These are phyloP conservation scores for Oncorhynchus mykiss DNA, from an alignment of 2,113 vertebrate genomes.

Conservation along the genomic window DNA sequence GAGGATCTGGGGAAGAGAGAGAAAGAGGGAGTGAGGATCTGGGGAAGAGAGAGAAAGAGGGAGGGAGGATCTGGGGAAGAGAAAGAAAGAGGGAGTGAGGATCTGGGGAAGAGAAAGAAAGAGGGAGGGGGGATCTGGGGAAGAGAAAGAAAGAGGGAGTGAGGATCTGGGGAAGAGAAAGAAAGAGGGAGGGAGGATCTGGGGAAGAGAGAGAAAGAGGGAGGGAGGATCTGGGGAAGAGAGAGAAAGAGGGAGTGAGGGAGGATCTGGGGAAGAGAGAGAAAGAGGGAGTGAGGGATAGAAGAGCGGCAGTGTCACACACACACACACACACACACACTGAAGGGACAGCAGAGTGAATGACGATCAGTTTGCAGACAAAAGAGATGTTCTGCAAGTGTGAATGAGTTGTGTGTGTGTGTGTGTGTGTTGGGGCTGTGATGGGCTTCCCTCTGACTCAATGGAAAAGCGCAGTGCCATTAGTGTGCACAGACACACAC, in stretches of 20 bases:
- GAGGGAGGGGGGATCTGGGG: neutral
- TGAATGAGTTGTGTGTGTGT: constrained; percentile 26
- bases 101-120: no score
- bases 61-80: no score
- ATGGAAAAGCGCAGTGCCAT: neutral
- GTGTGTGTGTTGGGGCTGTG: constrained; percentile 5
- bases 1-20: no score
- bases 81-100: no score
- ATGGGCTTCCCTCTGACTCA: neutral
- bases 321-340: neutral
- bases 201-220: constrained; percentile 24
- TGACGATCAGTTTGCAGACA: neutral
- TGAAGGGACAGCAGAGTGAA: neutral
- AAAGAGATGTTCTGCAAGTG: constrained; percentile 4
- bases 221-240: neutral
- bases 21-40: no score
- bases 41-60: no score
- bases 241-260: no score
- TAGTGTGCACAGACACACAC: neutral
- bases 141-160: neutral
- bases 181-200: constrained; percentile 4
- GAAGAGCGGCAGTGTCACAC: neutral
- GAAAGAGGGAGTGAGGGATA: neutral
- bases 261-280: no score
- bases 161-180: neutral